Percentiles rank a stretch among this genome's conserved stretches.
These are phyloP conservation scores for Centruroides sculpturatus DNA, from an alignment of 1,140 invertebrate species.

Conservation along the genomic window DNA sequence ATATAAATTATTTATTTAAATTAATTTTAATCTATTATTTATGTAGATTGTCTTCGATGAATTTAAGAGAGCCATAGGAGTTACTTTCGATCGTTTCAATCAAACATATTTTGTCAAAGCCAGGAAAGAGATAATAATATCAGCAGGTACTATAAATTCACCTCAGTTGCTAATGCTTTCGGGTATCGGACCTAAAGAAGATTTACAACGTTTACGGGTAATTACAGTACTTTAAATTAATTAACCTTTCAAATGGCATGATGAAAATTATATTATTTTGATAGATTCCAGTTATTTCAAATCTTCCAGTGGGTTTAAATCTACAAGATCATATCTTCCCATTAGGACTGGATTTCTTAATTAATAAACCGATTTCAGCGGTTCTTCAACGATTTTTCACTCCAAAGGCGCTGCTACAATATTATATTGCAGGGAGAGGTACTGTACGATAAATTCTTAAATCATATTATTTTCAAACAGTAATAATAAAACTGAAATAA, in stretches of 20 bases:
- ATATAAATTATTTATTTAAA: no score
- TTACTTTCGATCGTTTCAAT: conserved; percentile 62
- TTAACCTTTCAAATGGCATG: no score
- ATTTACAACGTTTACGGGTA: conserved; percentile 56
- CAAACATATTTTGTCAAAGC: conserved; percentile 53
- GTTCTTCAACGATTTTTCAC: no score
- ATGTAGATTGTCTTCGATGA: conserved; percentile 43
- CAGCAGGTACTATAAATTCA: conserved; percentile 74
- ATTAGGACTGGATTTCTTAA: background rate
- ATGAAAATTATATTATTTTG: no score
- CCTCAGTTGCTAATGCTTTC: conserved; percentile 85
- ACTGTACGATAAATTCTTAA: no score
- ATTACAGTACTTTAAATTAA: background rate
- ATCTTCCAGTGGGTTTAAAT: conserved; percentile 71
- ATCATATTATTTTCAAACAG: no score
- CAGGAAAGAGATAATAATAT: conserved; percentile 70
- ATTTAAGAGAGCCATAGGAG: conserved; percentile 64
- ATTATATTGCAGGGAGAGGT: no score
- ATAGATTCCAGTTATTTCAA: conserved; percentile 34
- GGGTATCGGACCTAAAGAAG: conserved; percentile 66
- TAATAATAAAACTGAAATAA: no score
- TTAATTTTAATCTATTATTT: no score
- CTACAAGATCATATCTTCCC: conserved; percentile 36
- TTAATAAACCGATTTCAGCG: no score
- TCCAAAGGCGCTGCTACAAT: no score